phyloP scores from a whole-genome alignment of 2,113 vertebrate species.

The Heloderma charlesbogerti region DNA sequence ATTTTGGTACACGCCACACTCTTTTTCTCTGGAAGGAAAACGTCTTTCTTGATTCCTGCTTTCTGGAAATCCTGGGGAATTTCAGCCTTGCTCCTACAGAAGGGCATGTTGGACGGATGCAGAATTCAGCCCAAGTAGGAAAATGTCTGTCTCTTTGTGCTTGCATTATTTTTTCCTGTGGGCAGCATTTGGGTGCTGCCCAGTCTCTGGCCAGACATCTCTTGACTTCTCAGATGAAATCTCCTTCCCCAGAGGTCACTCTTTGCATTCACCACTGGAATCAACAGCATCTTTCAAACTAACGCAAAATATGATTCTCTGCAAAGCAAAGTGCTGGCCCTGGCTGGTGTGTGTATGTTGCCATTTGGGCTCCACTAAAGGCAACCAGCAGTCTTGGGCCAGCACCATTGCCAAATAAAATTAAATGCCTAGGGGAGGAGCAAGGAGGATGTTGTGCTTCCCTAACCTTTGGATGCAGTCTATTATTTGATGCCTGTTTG shows the following conservation, averaged over 20 bases:
- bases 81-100: constrained; percentile 25
- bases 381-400: background rate
- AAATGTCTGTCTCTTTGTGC: background rate
- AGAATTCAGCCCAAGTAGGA: background rate
- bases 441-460: background rate
- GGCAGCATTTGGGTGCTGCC: too few relatives aligned
- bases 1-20: background rate
- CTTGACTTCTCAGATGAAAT: too few relatives aligned
- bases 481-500: background rate
- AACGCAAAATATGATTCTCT: too few relatives aligned
- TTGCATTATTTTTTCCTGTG: background rate
- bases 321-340: too few relatives aligned
- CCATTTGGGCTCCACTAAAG: background rate
- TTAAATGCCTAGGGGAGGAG: background rate
- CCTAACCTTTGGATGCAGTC: background rate
- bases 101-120: background rate
- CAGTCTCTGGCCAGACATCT: too few relatives aligned
- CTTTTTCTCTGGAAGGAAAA: background rate
- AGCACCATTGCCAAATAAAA: background rate
- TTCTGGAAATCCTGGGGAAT: constrained; percentile 37
- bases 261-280: too few relatives aligned
- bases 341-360: too few relatives aligned
- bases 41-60: constrained; percentile 60
- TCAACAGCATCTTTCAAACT: too few relatives aligned
- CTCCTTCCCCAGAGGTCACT: too few relatives aligned